These are phyloP conservation scores for Poeciliopsis infans DNA, from an alignment of 2,797 vertebrate species.

Conservation along the genomic window DNA sequence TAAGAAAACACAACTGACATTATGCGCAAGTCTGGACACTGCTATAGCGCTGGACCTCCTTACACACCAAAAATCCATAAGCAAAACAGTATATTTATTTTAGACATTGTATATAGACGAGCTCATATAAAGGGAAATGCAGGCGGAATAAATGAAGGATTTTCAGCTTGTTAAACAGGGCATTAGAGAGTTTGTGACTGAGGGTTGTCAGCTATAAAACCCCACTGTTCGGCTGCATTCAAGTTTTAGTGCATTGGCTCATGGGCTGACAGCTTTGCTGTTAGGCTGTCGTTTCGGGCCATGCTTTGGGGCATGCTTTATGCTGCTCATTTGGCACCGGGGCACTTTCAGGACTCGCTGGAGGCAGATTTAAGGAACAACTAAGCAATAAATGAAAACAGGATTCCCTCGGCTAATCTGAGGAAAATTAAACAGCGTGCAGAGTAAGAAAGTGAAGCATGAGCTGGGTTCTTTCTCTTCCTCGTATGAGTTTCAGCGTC, in stretches of 20 bases:
- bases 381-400: slow-evolving; percentile 42
- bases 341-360: slow-evolving; percentile 63
- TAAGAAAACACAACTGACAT: background rate
- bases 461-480: slow-evolving; percentile 28
- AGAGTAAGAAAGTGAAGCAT: slow-evolving; percentile 42
- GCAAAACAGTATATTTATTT: slow-evolving; percentile 35
- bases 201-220: slow-evolving; percentile 77
- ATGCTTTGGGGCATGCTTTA: slow-evolving; percentile 68
- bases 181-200: slow-evolving; percentile 80
- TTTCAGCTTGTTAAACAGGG: slow-evolving; percentile 82
- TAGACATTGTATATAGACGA: slow-evolving; percentile 60
- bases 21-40: background rate
- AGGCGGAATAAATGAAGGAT: slow-evolving; percentile 76
- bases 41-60: background rate
- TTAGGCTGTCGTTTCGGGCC: slow-evolving; percentile 69
- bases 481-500: slow-evolving; percentile 36
- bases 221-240: slow-evolving; percentile 67
- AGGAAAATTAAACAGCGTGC: slow-evolving; percentile 56
- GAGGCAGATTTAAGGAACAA: slow-evolving; percentile 66
- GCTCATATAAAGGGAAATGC: slow-evolving; percentile 68
- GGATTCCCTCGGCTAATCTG: slow-evolving; percentile 32
- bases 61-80: background rate
- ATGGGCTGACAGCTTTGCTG: slow-evolving; percentile 74
- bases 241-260: slow-evolving; percentile 78
- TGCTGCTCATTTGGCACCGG: slow-evolving; percentile 70